phyloP scores from a whole-genome alignment of 2,797 vertebrate genomes.

The Bradypodion ventrale region DNA sequence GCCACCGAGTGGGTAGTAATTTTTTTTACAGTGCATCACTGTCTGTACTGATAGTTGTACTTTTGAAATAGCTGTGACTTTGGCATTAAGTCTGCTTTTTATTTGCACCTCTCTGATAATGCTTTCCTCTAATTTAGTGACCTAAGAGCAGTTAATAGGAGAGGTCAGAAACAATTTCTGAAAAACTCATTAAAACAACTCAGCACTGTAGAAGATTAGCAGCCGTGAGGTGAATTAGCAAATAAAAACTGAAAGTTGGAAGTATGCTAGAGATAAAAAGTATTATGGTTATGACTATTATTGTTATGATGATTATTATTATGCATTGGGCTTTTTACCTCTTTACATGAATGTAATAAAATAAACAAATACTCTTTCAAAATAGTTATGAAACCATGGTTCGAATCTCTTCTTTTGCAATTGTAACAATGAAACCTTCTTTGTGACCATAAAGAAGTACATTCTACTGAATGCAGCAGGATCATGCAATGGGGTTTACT shows the following conservation, averaged over 20 bases:
- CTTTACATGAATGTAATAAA: not conserved
- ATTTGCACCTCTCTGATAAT: conserved; percentile 49
- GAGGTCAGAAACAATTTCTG: conserved; percentile 62
- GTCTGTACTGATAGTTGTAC: conserved; percentile 41
- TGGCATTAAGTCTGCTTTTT: conserved; percentile 35
- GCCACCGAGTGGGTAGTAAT: too few species aligned
- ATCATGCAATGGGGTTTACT: not conserved
- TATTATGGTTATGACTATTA: too few species aligned
- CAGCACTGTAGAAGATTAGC: conserved; percentile 5
- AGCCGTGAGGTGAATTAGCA: conserved; percentile 31
- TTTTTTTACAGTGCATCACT: too few species aligned
- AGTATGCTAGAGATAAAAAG: not conserved
- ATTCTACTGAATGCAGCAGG: not conserved
- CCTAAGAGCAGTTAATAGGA: conserved; percentile 50
- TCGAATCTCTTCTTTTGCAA: not conserved
- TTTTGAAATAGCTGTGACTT: conserved; percentile 55
- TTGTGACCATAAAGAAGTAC: not conserved
- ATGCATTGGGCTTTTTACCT: not conserved
- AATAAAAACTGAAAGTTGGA: conserved; percentile 27
- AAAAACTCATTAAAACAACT: conserved; percentile 69
- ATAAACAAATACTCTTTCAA: not conserved
- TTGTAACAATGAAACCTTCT: too few species aligned
- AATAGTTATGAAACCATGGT: too few species aligned
- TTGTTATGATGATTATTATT: not conserved
- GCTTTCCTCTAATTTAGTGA: conserved; percentile 60